phyloP scores from a whole-genome alignment of 30 jellyfish, hydroid and myxozoan species.

The Aurelia aurita region DNA sequence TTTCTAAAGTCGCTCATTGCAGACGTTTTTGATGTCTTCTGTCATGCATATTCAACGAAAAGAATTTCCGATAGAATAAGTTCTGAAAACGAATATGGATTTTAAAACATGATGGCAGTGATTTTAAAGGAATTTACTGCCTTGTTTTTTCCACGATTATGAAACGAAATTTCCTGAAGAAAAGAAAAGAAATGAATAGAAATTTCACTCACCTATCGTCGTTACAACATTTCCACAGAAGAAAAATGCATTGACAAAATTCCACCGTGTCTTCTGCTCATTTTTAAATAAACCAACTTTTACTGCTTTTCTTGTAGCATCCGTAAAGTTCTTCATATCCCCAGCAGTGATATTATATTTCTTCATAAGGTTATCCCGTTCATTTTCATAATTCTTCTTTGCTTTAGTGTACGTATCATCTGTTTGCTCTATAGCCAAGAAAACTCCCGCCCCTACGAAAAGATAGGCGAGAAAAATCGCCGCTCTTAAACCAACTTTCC shows the following conservation, averaged over 20 bases:
- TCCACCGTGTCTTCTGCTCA: conserved; percentile 44
- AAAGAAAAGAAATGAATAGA: neutral
- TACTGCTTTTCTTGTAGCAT: conserved; percentile 27
- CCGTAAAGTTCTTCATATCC: conserved; percentile 49
- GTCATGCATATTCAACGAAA: too few species aligned
- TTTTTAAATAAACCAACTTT: conserved; percentile 55
- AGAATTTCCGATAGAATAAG: too few species aligned
- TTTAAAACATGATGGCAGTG: too few species aligned
- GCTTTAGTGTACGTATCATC: conserved; percentile 1
- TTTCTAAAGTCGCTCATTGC: too few species aligned
- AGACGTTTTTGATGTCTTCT: too few species aligned
- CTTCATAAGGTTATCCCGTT: neutral
- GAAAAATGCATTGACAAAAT: conserved; percentile 83
- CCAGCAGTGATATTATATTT: conserved; percentile 54
- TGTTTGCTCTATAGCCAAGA: conserved; percentile 74
- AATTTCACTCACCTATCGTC: conserved; percentile 78
- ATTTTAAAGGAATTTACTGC: too few species aligned
- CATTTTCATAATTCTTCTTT: conserved; percentile 4
- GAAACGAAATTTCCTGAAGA: too few species aligned
- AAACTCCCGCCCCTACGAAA: conserved; percentile 90
- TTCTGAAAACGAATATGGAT: too few species aligned
- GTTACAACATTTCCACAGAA: conserved; percentile 92
- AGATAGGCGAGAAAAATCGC: conserved; percentile 76
- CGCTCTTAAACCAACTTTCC: conserved; percentile 80
- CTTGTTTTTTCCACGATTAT: too few species aligned